These are phyloP conservation scores for Gastracanthus pulcherrimus DNA, from an alignment of 2,888 invertebrate species.

Conservation along the genomic window DNA sequence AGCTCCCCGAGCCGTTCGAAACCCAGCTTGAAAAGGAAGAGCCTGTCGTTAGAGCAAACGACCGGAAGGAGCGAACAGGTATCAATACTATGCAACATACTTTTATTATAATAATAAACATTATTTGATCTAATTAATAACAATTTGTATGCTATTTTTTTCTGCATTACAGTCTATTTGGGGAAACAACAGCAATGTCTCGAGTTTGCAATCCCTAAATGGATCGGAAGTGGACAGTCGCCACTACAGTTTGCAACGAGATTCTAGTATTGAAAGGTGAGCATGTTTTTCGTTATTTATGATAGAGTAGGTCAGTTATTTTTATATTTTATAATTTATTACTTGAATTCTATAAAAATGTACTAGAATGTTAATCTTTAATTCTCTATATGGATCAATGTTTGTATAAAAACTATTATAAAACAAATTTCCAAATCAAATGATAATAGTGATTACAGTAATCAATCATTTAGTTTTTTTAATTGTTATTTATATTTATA, in stretches of 20 bases:
- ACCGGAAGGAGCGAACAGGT: conserved; percentile 73
- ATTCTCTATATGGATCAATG: neutral
- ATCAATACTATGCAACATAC: conserved; percentile 73
- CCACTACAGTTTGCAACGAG: conserved; percentile 82
- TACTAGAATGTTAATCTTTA: no score
- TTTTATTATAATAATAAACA: no score
- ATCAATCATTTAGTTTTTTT: neutral
- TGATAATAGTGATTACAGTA: no score
- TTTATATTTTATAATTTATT: neutral
- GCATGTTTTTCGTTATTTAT: no score
- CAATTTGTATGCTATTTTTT: conserved; percentile 5
- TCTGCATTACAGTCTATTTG: conserved; percentile 83
- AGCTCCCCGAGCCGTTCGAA: conserved; percentile 76
- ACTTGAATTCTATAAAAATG: neutral
- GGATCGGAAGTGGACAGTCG: conserved; percentile 79
- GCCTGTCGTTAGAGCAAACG: conserved; percentile 86
- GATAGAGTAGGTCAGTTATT: no score
- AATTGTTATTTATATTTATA: no score
- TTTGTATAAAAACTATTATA: neutral
- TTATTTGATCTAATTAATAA: no score
- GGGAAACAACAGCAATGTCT: conserved; percentile 91
- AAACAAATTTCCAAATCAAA: no score
- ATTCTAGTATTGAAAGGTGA: conserved; percentile 88
- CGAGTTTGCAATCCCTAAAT: conserved; percentile 89
- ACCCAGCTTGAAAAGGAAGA: conserved; percentile 83